phyloP scores from a whole-genome alignment of 2,113 vertebrate species.

The Amphilophus citrinellus region DNA sequence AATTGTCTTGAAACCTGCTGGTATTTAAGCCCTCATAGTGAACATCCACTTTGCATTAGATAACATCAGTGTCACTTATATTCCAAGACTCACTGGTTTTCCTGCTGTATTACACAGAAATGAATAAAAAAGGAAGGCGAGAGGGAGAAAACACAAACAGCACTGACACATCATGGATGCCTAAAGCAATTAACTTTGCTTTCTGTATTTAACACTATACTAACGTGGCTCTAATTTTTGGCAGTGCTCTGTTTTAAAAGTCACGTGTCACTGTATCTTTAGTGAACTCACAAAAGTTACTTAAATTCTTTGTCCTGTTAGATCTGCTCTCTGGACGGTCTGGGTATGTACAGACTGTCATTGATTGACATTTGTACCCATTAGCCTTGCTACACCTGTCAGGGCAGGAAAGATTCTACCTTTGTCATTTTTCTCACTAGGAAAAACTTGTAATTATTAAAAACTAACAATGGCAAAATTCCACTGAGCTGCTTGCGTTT shows the following conservation, averaged over 20 bases:
- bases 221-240: neutral
- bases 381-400: neutral
- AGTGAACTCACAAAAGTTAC: neutral
- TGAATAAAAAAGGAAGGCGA: too few relatives aligned
- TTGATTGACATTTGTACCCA: too few relatives aligned
- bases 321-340: neutral
- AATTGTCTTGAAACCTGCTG: too few relatives aligned
- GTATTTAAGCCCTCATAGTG: neutral
- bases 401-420: neutral
- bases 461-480: neutral
- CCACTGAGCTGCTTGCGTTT: neutral
- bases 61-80: neutral
- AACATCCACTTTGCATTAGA: neutral
- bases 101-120: too few relatives aligned
- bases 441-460: neutral
- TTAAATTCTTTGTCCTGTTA: neutral
- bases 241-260: neutral
- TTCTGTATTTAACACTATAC: neutral
- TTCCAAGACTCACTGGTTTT: neutral
- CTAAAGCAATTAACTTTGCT: neutral
- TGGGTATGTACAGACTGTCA: neutral
- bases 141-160: neutral
- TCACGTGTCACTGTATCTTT: rapidly evolving
- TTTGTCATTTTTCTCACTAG: neutral
- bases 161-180: too few relatives aligned